Conservation (phyloP, 2,888 invertebrate species). For the Pyrocoelia pectoralis region DNA sequence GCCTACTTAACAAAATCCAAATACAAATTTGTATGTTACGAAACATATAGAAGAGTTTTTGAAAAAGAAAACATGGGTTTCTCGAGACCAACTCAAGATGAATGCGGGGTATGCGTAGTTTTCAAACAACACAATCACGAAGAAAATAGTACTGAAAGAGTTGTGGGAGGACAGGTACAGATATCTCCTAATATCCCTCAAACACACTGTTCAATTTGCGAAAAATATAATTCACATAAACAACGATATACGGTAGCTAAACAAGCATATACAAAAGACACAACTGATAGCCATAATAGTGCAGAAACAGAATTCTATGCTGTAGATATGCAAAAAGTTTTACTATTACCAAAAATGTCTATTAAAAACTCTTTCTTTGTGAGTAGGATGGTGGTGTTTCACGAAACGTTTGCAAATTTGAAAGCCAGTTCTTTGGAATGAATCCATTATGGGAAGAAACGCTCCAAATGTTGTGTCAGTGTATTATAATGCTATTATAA, state of each 20-base stretch:
- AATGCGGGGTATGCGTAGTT: neutral
- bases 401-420: constrained; percentile 32
- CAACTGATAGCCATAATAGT: neutral
- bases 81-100: neutral
- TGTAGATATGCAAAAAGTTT: constrained; percentile 32
- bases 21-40: too few species aligned
- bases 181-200: neutral
- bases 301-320: neutral
- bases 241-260: neutral
- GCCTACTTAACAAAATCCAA: too few species aligned
- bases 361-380: constrained; percentile 33
- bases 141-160: too few species aligned
- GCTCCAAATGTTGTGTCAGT: constrained; percentile 31
- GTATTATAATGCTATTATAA: constrained; percentile 24
- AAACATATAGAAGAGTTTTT: neutral
- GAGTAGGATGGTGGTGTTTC: constrained; percentile 24
- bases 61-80: neutral
- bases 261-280: neutral
- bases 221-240: neutral
- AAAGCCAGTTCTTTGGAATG: constrained; percentile 23
- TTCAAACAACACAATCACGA: neutral
- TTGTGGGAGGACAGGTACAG: too few species aligned
- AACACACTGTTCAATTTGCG: too few species aligned
- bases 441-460: constrained; percentile 31
- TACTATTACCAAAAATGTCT: constrained; percentile 34